A percentile compares a stretch with the other conserved stretches of the same genome.
Evolutionary conservation across 2,113 vertebrate species (phyloP).

Genomic region (Triplophysa tibetana): DNA sequence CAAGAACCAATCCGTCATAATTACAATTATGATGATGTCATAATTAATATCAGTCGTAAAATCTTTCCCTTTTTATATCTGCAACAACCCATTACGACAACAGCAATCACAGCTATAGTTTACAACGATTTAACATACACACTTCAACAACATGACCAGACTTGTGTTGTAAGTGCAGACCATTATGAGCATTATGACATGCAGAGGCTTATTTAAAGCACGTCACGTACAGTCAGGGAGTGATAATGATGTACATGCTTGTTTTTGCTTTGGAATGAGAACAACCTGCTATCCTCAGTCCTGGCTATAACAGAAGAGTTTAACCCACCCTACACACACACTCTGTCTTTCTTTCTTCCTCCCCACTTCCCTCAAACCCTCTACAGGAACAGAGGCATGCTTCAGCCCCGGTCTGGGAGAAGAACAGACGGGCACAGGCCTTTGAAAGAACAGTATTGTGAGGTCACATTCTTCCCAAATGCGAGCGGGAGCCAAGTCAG

Average conservation of each 20-base stretch:
- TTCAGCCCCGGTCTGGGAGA: conserved; percentile 69
- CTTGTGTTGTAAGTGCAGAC: not conserved
- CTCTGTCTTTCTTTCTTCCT: conserved; percentile 49
- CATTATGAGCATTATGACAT: not conserved
- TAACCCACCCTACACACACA: not conserved
- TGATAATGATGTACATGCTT: not conserved
- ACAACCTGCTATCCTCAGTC: not conserved
- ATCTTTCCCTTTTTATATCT: too few relatives aligned
- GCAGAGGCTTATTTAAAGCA: not conserved
- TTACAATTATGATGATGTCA: too few relatives aligned
- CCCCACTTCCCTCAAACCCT: conserved; percentile 62
- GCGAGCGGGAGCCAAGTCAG: conserved; percentile 76
- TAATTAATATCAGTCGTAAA: too few relatives aligned
- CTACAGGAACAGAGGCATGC: conserved; percentile 68
- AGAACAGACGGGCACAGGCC: conserved; percentile 71
- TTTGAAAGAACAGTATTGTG: conserved; percentile 79
- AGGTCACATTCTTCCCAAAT: conserved; percentile 80
- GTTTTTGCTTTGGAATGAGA: conserved; percentile 22
- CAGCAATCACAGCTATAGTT: not conserved
- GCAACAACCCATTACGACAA: too few relatives aligned
- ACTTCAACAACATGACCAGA: not conserved
- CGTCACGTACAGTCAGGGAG: conserved; percentile 30
- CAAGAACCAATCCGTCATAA: too few relatives aligned
- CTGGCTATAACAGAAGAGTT: not conserved
- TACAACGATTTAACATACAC: not conserved